Evolutionary conservation across 2,797 vertebrate species (phyloP), one percentile per base, ranked within the genome.

Genomic region (Artibeus jamaicensis): DNA sequence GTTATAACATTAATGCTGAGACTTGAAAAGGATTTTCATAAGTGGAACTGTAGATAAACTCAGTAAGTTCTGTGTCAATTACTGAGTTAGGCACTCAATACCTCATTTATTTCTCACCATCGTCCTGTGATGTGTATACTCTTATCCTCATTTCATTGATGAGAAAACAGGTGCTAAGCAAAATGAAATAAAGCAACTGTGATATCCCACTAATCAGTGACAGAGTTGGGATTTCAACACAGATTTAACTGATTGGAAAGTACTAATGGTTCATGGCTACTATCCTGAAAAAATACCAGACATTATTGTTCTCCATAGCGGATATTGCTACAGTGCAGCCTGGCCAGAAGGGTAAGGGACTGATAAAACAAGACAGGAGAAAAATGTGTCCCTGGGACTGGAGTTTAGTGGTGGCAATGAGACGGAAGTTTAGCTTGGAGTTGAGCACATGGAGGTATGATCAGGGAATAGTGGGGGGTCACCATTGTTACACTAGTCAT

Each of bases 21-120:
- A 87, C 18, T 78, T 67, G 9, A 76, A 85, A 94, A 93, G 26
- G 7, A 77, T 96, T 96, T 95, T 34, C 37, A 62, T 18, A 71
- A 91, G 21, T 57, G 18, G 21, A 92, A 70, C 74, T 48, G 32
- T n/a, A 82, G 62, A 32, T 90, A 78, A 90, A 83, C 76, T 57
- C 82, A 42, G 34, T 39, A 42, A 96, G 18, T 70, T 89, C 2
- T 15, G 3, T 93, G 55, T 57, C 91, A 85, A 24, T 79, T 77
- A 65, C 22, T 76, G 46, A 46, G 9, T 77, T 85, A 79, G 50
- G 12, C 34, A 86, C 9, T 89, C 74, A 81, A 24, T 68, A 70
- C 57, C 29, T 96, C 50, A 86, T 74, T 89, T 70, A 59, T 71
- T 89, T 11, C 32, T 91, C 39, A 73, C 55, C 12, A 12, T 11